Evolutionary conservation across 2,113 vertebrate species (phyloP).

Genomic region (Coptodon rendalli): DNA sequence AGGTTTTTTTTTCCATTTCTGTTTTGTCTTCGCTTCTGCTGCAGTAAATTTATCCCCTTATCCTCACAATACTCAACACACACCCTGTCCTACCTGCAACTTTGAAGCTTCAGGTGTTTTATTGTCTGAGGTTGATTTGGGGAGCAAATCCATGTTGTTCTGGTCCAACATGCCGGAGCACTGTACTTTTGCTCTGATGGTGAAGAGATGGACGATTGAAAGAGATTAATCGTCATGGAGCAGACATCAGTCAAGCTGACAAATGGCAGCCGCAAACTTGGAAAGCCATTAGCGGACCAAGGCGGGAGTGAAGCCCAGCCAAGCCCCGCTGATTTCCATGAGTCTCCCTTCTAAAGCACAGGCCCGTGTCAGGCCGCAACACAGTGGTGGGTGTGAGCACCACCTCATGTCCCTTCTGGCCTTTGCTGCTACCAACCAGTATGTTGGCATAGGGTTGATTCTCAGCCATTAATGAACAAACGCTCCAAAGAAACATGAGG

Average conservation of each 20-base stretch:
- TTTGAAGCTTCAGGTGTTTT: not conserved
- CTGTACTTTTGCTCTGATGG: conserved; percentile 38
- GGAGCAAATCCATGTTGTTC: not conserved
- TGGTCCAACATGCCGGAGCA: not conserved
- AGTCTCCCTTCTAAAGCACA: conserved; percentile 7
- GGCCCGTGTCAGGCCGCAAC: conserved; percentile 20
- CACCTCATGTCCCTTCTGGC: conserved; percentile 18
- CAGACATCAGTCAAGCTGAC: conserved; percentile 47
- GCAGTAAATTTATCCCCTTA: not conserved
- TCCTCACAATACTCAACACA: not conserved
- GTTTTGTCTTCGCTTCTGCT: not conserved
- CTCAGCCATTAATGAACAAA: conserved; percentile 7
- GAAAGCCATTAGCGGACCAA: conserved; percentile 41
- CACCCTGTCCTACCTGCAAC: not conserved
- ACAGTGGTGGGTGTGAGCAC: conserved; percentile 4
- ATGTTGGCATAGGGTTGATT: conserved; percentile 14
- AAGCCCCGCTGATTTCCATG: conserved; percentile 36
- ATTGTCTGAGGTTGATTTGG: not conserved
- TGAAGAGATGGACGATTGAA: conserved; percentile 24
- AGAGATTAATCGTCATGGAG: conserved; percentile 44
- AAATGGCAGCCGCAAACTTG: conserved; percentile 40
- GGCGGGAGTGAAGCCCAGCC: conserved; percentile 14
- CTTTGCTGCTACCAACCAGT: not conserved
- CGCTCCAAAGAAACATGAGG: not conserved
- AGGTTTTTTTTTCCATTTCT: not conserved